Evolutionary conservation across 2,797 vertebrate species (phyloP), one percentile per base, ranked within the genome.

Genomic region (Gambusia yucatana): DNA sequence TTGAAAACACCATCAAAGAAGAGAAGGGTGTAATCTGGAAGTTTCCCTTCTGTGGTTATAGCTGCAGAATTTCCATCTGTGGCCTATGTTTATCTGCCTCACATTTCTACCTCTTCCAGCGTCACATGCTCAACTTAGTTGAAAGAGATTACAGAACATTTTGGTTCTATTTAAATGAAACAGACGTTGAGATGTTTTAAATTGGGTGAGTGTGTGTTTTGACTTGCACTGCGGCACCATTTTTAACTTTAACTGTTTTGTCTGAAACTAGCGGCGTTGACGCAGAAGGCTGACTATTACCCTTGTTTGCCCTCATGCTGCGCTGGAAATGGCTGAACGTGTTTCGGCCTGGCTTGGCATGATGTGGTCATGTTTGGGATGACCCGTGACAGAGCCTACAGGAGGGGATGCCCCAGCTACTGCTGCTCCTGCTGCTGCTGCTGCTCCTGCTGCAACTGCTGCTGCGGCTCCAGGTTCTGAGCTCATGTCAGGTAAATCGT

Each of bases 401-500:
- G 94, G 95, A 92, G 90, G 96, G 92, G 97, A 98, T 36, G 86
- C 96, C 85, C 95, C 97, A 86, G 95, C 95, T 88, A 94, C 96
- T 79, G 91, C 96, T 78, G 93, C 95, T 87, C 93, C 59, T 33
- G 63, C 36, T 39, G 65, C 63, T 36, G 4, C 65, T 43, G 65
- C 65, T 43, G 59, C 59, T 17, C 28, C 57, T 33, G 59, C 59
- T 30, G 89, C 96, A 82, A 95, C 93, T 25, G 89, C 96, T 83
- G 95, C 93, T 25, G 83, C 97, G 82, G 96, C 96, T 88, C 96
- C 94, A 2, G 91, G 97, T 86, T 97, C 97, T 88, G 98, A 99
- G 90, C 96, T 99, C 86, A 97, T 99, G 96, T 97, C 97, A 95
- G 98, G 98, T 99, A 97, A 77, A 77, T 87, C 76, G 74, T 85